A percentile compares a stretch with the other conserved stretches of the same genome.
These are phyloP conservation scores for Thalpophila matura DNA, from an alignment of 2,888 invertebrate genomes.

Conservation along the genomic window DNA sequence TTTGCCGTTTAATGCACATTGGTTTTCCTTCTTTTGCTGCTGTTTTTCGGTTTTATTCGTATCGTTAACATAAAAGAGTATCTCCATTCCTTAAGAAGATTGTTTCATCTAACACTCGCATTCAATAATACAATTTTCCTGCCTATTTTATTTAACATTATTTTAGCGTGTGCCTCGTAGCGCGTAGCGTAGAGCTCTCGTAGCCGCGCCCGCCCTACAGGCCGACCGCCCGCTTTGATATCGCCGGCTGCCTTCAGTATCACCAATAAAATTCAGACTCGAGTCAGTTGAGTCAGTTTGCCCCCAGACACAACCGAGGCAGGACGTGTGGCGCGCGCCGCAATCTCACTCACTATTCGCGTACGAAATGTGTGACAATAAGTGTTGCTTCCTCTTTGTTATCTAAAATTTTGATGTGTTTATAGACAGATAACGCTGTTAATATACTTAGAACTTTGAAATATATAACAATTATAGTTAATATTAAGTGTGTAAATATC, in stretches of 20 bases:
- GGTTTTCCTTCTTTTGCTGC: slow-evolving; percentile 20
- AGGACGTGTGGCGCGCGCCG: slow-evolving; percentile 79
- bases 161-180: slow-evolving; percentile 67
- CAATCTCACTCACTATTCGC: slow-evolving; percentile 74
- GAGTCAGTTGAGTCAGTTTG: slow-evolving; percentile 77
- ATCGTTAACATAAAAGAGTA: slow-evolving; percentile 20
- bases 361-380: slow-evolving; percentile 90
- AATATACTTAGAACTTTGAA: slow-evolving; percentile 57
- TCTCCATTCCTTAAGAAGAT: slow-evolving; percentile 36
- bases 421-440: slow-evolving; percentile 66
- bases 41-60: slow-evolving; percentile 15
- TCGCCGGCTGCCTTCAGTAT: slow-evolving; percentile 68
- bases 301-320: slow-evolving; percentile 76
- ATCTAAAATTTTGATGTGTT: slow-evolving; percentile 80
- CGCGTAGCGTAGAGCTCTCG: slow-evolving; percentile 73
- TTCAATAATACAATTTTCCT: slow-evolving; percentile 44
- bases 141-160: slow-evolving; percentile 41
- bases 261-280: slow-evolving; percentile 69
- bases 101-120: slow-evolving; percentile 39
- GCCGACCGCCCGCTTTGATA: slow-evolving; percentile 70
- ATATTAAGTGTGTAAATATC: slow-evolving; percentile 61
- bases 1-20: slow-evolving; percentile 26
- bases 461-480: slow-evolving; percentile 41
- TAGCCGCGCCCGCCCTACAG: slow-evolving; percentile 80
- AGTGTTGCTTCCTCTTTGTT: slow-evolving; percentile 89